Evolutionary conservation across 2,797 vertebrate species (phyloP), one percentile per base, ranked within the genome.

Genomic region (Poeciliopsis presidionis): DNA sequence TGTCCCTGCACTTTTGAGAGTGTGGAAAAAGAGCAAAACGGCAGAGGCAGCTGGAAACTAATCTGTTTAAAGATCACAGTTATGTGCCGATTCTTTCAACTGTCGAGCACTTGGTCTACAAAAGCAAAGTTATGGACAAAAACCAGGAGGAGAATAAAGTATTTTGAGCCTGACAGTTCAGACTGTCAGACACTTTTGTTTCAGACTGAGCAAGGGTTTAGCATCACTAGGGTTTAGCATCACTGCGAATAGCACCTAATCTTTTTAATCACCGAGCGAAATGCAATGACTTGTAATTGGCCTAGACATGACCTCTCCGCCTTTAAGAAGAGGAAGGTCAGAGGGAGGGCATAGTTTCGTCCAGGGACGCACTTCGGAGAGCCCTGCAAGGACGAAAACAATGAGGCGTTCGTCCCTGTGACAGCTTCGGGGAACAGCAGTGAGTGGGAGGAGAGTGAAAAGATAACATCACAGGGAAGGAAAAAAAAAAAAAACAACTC

Each of bases 361-460:
- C 65, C 88, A 88, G 80, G 53, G 81, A 83, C 33, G n/a, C 65
- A 84, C 82, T 90, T 87, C 89, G 90, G 87, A 89, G 91, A 91
- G 83, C 87, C 72, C 87, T 5, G 75, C 93, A 93, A 95, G 95
- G 95, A 95, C 94, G 86, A 94, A 93, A 94, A 92, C 92, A 93
- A 95, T 93, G 93, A 94, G 91, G 93, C 84, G 90, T 89, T 95
- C 92, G 93, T 94, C 92, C 91, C 91, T 39, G 74, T 91, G 91
- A 94, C 92, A 90, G 93, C 94, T 95, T 94, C 89, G 82, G 94
- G 93, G 93, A 95, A 92, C 90, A 89, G 93, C 90, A 91, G 88
- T 87, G 90, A 93, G 91, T 93, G 92, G 93, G 94, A 95, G 93
- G 92, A 90, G 87, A 92, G 88, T 90, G 94, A 94, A 93, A 94